Conservation (phyloP, 2,797 vertebrate species). For the Halcyon badia region DNA sequence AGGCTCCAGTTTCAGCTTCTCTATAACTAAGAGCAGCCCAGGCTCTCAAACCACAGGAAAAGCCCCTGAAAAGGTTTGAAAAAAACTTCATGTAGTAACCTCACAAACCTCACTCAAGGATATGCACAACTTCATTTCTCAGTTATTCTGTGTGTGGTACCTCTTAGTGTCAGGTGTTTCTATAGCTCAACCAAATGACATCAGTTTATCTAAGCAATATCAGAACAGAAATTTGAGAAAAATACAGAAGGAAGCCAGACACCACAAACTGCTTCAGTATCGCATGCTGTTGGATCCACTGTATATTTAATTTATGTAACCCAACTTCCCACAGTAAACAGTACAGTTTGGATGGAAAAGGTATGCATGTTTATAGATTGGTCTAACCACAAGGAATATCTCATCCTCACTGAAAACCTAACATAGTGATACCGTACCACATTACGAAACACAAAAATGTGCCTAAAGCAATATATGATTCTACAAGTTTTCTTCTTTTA, state of each 20-base stretch:
- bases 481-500: background rate
- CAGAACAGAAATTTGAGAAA: background rate
- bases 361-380: background rate
- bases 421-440: background rate
- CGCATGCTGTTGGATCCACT: background rate
- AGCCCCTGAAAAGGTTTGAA: background rate
- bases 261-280: background rate
- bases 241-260: background rate
- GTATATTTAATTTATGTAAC: background rate
- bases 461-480: background rate
- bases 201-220: background rate
- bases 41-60: background rate
- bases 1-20: background rate
- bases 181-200: background rate
- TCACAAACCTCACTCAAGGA: background rate
- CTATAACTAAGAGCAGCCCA: background rate
- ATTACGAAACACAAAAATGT: background rate
- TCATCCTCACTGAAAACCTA: background rate
- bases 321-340: background rate
- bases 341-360: background rate
- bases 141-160: fast-evolving
- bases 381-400: background rate
- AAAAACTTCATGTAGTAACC: background rate
- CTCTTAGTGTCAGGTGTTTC: background rate
- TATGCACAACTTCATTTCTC: background rate